Percentiles rank a stretch among this genome's conserved stretches.
Evolutionary conservation across 2,888 invertebrate genomes (phyloP).

Genomic region (Ellobium chinense): DNA sequence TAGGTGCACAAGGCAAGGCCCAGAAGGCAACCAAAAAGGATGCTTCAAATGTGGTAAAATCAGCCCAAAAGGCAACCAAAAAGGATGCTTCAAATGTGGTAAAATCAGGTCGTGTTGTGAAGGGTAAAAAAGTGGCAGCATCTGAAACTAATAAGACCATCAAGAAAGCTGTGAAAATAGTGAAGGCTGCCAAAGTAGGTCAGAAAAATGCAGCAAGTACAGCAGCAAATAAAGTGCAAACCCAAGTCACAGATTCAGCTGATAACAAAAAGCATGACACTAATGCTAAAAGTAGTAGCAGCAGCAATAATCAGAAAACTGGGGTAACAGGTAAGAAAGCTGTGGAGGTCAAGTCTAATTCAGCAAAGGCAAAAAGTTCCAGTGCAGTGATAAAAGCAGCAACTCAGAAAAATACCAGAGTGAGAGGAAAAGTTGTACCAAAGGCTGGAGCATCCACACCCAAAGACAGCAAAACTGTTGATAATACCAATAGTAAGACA

Average conservation of each 20-base stretch:
- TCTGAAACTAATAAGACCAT: not conserved
- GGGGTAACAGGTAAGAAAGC: not conserved
- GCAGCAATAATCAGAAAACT: not conserved
- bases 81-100: not conserved
- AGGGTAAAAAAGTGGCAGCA: not conserved
- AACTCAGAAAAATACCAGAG: not conserved
- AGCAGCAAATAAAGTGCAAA: not conserved
- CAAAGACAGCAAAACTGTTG: not conserved
- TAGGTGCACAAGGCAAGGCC: not conserved
- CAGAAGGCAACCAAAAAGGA: slow-evolving; percentile 7
- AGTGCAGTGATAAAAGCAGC: not conserved
- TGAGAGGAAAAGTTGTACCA: not conserved
- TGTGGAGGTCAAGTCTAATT: not conserved
- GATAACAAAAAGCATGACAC: not conserved
- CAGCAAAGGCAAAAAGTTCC: not conserved
- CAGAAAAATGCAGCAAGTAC: not conserved
- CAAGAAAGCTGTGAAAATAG: slow-evolving; percentile 1
- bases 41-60: not conserved
- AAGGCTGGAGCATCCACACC: not conserved
- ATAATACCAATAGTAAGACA: not conserved
- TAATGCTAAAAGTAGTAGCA: not conserved
- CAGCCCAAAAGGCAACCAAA: not conserved
- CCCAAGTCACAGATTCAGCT: not conserved
- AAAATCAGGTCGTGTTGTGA: slow-evolving; percentile 10
- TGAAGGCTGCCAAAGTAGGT: not conserved